Evolutionary conservation across 2,797 vertebrate genomes (phyloP).

Genomic region (Chrosomus eos): DNA sequence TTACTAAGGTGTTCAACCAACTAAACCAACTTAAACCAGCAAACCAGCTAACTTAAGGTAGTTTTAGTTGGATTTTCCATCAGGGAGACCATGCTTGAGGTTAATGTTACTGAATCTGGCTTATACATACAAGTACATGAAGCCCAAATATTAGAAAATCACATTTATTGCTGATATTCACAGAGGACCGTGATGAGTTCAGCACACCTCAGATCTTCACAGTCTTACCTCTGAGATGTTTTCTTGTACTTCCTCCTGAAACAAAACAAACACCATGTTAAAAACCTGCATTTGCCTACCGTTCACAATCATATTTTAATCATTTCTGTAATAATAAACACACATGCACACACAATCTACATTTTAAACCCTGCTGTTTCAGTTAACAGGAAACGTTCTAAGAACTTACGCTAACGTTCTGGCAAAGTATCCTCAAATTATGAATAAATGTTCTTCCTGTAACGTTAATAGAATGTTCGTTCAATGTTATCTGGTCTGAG

Average conservation of each 20-base stretch:
- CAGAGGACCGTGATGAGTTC: constrained; percentile 1
- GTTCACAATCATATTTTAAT: neutral
- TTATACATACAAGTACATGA: neutral
- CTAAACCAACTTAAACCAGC: neutral
- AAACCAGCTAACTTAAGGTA: neutral
- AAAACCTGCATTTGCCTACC: constrained; percentile 46
- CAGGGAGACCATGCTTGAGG: neutral
- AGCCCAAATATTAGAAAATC: neutral
- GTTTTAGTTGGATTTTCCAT: neutral
- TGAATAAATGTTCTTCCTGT: neutral
- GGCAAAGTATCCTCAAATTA: neutral
- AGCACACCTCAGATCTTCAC: constrained; percentile 52
- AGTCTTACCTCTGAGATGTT: constrained; percentile 98
- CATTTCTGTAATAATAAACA: neutral
- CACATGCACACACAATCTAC: constrained; percentile 46
- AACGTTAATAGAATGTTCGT: neutral
- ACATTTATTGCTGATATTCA: neutral
- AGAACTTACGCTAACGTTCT: neutral
- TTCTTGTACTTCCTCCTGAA: constrained; percentile 98
- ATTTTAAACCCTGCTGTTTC: neutral
- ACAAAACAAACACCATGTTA: constrained; percentile 66
- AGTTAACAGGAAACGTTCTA: neutral
- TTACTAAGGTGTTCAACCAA: neutral
- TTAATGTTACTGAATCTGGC: neutral
- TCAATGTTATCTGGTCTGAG: neutral